These are phyloP conservation scores for Metallyticus violacea DNA, from an alignment of 2,888 invertebrate species.

Conservation along the genomic window DNA sequence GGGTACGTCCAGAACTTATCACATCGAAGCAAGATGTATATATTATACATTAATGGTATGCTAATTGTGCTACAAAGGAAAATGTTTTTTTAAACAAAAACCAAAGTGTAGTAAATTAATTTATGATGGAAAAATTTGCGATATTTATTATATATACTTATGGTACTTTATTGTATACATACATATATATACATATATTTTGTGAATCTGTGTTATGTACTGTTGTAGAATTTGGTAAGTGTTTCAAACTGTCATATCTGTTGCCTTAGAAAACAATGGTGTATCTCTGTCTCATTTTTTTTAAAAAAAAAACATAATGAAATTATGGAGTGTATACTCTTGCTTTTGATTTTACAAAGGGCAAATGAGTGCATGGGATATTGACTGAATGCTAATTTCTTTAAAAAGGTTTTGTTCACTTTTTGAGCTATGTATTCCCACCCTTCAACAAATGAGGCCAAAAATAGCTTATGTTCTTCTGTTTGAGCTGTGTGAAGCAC, in stretches of 20 bases:
- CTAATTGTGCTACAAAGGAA: background rate
- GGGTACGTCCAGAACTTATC: slow-evolving; percentile 4
- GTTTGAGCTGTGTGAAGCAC: background rate
- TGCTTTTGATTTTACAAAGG: background rate
- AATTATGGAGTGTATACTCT: background rate
- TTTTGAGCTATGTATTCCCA: background rate
- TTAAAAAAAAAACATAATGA: background rate
- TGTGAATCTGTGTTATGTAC: background rate
- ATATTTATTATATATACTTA: slow-evolving; percentile 12
- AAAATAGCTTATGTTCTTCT: background rate
- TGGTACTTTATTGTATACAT: background rate
- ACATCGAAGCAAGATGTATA: slow-evolving; percentile 8
- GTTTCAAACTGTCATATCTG: slow-evolving; percentile 1
- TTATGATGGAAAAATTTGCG: background rate
- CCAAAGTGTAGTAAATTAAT: background rate
- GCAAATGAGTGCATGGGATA: background rate
- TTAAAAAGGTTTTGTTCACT: background rate
- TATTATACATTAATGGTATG: background rate
- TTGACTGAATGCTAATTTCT: background rate
- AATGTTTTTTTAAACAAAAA: background rate
- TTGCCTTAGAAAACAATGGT: slow-evolving; percentile 2
- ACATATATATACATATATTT: slow-evolving; percentile 12
- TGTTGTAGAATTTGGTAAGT: background rate
- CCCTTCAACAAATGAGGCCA: background rate
- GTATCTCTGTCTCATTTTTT: background rate